These are phyloP conservation scores for Corticium candelabrum DNA, from an alignment of 37 sponge, comb jelly and placozoan genomes.

Conservation along the genomic window DNA sequence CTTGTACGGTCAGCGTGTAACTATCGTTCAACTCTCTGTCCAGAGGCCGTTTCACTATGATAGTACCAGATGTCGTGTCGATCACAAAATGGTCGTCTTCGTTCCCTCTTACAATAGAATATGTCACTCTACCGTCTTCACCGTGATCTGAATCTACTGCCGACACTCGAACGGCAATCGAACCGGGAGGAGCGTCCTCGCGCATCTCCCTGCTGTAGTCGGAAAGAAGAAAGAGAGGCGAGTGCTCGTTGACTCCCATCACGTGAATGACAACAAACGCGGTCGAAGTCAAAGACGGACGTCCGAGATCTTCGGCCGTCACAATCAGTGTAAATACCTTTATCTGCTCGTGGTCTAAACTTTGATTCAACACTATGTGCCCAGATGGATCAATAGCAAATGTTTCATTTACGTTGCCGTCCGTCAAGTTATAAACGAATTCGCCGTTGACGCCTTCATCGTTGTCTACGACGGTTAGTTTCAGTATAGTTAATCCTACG, in stretches of 20 bases:
- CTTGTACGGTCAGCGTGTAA: conserved; percentile 45
- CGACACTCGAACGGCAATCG: conserved; percentile 14
- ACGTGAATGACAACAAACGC: conserved; percentile 27
- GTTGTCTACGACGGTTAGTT: not conserved
- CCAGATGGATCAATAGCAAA: not conserved
- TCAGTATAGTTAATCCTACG: not conserved
- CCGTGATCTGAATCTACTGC: conserved; percentile 51
- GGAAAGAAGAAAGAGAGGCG: conserved; percentile 29
- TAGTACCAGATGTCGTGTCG: conserved; percentile 21
- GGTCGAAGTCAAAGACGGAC: not conserved
- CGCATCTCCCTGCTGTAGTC: conserved; percentile 21
- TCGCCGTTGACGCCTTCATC: not conserved
- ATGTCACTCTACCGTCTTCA: conserved; percentile 30
- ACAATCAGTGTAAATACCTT: not conserved
- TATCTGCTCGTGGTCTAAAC: not conserved
- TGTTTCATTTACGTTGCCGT: not conserved
- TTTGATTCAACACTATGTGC: not conserved
- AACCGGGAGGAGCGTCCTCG: conserved; percentile 41
- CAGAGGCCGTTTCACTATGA: conserved; percentile 31
- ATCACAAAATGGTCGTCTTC: conserved; percentile 32
- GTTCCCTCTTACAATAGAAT: conserved; percentile 27
- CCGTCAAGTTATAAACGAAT: not conserved
- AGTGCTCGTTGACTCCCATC: conserved; percentile 40
- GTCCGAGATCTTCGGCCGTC: conserved; percentile 1
- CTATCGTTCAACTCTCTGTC: conserved; percentile 26